A percentile compares a stretch with the other conserved stretches of the same genome.
phyloP scores from a whole-genome alignment of 2,888 invertebrate genomes.

The Isotomurus palustris region DNA sequence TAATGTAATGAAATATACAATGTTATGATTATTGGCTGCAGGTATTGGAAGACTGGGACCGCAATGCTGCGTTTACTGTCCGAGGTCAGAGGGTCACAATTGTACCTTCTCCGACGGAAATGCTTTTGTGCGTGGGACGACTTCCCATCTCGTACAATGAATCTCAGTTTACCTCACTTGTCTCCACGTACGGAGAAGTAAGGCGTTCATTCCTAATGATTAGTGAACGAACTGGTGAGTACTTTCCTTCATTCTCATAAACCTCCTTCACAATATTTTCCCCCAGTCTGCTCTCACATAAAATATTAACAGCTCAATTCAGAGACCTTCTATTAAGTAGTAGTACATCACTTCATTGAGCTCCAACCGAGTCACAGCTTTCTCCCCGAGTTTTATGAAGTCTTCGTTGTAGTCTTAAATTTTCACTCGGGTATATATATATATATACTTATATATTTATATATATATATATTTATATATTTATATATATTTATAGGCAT shows the following conservation, averaged over 20 bases:
- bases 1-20: background rate
- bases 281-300: background rate
- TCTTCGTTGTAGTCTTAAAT: too few species aligned
- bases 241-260: too few species aligned
- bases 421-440: too few species aligned
- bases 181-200: slow-evolving; percentile 52
- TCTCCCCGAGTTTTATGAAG: too few species aligned
- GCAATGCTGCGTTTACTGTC: slow-evolving; percentile 48
- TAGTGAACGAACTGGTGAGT: slow-evolving; percentile 52
- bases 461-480: too few species aligned
- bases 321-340: background rate
- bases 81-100: slow-evolving; percentile 51
- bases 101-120: slow-evolving; percentile 51
- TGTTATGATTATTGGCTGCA: slow-evolving; percentile 9
- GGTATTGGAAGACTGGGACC: slow-evolving; percentile 52
- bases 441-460: too few species aligned
- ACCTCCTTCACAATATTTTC: too few species aligned
- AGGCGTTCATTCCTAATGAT: slow-evolving; percentile 54
- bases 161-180: slow-evolving; percentile 52
- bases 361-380: too few species aligned
- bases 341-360: background rate
- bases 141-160: slow-evolving; percentile 53
- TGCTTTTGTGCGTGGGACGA: slow-evolving; percentile 54
- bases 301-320: background rate
- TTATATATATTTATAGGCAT: too few species aligned